phyloP scores from a whole-genome alignment of 2,113 vertebrate genomes.

The Ploceus nigricollis region DNA sequence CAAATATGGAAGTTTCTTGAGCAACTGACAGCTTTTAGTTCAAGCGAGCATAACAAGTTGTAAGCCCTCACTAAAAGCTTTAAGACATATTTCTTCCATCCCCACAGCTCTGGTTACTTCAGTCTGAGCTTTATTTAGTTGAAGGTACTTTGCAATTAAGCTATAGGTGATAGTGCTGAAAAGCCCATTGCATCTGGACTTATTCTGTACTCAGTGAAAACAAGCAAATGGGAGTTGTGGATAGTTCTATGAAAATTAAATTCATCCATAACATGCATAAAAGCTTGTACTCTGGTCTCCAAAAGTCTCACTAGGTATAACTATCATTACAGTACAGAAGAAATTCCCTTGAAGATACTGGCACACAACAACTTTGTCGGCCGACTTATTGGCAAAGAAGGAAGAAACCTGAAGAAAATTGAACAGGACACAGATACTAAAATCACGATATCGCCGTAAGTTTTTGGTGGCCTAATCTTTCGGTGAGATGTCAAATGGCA shows the following conservation, averaged over 20 bases:
- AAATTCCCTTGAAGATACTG: constrained; percentile 96
- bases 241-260: neutral
- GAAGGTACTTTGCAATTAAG: neutral
- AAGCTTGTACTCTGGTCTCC: neutral
- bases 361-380: constrained; percentile 99
- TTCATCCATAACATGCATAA: neutral
- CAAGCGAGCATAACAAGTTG: neutral
- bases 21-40: neutral
- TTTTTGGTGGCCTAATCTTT: neutral
- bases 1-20: neutral
- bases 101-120: neutral
- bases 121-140: neutral
- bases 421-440: constrained; percentile 96
- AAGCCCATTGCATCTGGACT: neutral
- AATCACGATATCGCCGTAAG: constrained; percentile 98
- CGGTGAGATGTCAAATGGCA: neutral
- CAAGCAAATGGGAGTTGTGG: neutral
- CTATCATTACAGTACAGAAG: constrained; percentile 85
- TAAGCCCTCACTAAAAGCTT: neutral
- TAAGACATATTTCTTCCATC: neutral
- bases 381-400: constrained; percentile 96
- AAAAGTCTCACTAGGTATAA: constrained; percentile 14
- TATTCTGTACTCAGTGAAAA: neutral
- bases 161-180: neutral
- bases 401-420: constrained; percentile 97